Evolutionary conservation across 2,797 vertebrate species (phyloP).

Genomic region (Hoplostethus atlanticus): DNA sequence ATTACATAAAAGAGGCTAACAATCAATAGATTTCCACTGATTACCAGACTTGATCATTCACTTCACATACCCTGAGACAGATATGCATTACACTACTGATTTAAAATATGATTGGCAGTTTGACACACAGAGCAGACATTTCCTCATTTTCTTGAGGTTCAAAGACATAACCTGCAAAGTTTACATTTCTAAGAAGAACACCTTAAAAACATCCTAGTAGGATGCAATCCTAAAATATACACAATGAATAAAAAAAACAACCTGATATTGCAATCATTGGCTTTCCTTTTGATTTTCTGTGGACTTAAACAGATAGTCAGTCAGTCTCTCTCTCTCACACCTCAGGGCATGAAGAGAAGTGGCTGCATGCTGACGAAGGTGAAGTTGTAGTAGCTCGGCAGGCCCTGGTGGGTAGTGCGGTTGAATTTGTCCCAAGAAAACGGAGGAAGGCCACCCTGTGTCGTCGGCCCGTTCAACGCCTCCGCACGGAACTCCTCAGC

Average conservation of each 20-base stretch:
- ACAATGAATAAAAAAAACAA: neutral
- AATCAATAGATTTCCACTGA: neutral
- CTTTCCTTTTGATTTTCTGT: neutral
- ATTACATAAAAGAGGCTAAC: neutral
- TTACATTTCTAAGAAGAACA: neutral
- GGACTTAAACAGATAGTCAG: neutral
- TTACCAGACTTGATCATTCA: neutral
- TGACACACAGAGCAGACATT: neutral
- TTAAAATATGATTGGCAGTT: conserved; percentile 15
- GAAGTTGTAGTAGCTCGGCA: conserved; percentile 91
- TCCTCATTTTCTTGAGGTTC: neutral
- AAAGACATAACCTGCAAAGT: neutral
- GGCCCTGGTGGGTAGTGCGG: conserved; percentile 86
- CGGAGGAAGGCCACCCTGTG: conserved; percentile 87
- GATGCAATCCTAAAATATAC: neutral
- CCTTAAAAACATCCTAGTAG: neutral
- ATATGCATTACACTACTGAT: neutral
- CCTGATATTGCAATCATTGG: neutral
- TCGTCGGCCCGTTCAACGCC: conserved; percentile 91
- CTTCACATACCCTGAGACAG: conserved; percentile 23
- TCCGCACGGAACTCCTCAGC: conserved; percentile 84
- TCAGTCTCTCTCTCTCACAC: neutral
- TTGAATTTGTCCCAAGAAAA: conserved; percentile 90
- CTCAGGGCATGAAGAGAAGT: conserved; percentile 77
- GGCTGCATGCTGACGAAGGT: conserved; percentile 90